Percentiles rank a stretch among this genome's conserved stretches.
Evolutionary conservation across 2,113 vertebrate species (phyloP).

Genomic region (Notothenia coriiceps): DNA sequence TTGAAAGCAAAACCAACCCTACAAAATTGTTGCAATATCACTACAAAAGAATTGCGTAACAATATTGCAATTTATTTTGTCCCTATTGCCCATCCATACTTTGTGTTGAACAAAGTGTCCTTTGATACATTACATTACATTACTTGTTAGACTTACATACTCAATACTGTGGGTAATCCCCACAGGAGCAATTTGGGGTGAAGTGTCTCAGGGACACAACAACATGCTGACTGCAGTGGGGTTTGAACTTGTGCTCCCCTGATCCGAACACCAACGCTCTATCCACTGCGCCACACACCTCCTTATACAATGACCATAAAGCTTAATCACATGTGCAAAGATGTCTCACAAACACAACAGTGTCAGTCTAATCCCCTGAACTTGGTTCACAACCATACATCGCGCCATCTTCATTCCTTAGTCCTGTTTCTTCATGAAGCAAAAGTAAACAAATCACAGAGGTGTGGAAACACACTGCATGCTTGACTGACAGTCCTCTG

Average conservation of each 20-base stretch:
- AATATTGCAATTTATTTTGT: neutral
- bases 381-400: neutral
- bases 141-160: no score
- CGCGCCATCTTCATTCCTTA: slow-evolving; percentile 38
- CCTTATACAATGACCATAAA: neutral
- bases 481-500: slow-evolving; percentile 15
- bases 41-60: neutral
- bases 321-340: neutral
- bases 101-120: neutral
- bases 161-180: no score
- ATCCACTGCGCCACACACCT: no score
- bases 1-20: neutral
- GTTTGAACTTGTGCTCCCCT: no score
- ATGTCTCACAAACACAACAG: slow-evolving; percentile 9
- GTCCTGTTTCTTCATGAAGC: slow-evolving; percentile 37
- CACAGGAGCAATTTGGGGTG: no score
- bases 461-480: slow-evolving; percentile 36
- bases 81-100: neutral
- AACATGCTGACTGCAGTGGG: no score
- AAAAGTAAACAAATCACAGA: slow-evolving; percentile 56
- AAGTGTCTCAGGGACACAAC: no score
- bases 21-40: neutral
- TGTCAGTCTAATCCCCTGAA: slow-evolving; percentile 29
- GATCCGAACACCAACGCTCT: no score
- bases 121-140: neutral